Percentiles rank a stretch among this genome's conserved stretches.
These are phyloP conservation scores for Hirundichthys speculiger DNA, from an alignment of 2,113 vertebrate genomes.

Conservation along the genomic window DNA sequence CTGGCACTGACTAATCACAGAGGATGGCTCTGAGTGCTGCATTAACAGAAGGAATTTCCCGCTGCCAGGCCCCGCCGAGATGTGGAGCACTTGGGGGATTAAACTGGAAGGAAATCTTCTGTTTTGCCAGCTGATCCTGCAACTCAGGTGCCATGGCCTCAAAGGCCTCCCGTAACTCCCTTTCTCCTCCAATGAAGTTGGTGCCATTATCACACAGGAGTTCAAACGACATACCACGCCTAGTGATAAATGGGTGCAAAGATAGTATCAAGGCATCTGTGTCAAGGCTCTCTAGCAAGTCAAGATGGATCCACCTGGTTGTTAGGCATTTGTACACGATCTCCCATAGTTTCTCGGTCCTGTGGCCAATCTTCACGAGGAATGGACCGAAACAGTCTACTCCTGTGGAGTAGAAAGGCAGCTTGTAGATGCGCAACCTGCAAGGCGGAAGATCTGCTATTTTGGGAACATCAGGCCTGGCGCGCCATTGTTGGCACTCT, in stretches of 20 bases:
- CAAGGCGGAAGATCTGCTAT: too few species aligned
- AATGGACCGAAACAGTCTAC: constrained; percentile 4
- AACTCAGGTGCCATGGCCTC: not conserved
- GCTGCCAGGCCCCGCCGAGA: not conserved
- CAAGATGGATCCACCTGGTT: not conserved
- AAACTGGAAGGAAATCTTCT: too few species aligned
- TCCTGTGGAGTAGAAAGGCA: too few species aligned
- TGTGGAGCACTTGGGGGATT: too few species aligned
- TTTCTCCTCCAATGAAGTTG: not conserved
- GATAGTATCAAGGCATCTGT: not conserved
- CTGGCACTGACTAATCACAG: not conserved
- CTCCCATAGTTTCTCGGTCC: not conserved
- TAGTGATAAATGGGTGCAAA: not conserved
- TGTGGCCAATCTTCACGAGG: not conserved
- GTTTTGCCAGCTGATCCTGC: too few species aligned
- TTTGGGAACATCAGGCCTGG: too few species aligned
- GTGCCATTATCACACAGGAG: not conserved
- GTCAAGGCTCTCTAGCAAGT: not conserved
- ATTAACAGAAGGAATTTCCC: not conserved
- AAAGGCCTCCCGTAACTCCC: too few species aligned
- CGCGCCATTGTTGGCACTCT: too few species aligned
- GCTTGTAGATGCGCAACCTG: not conserved
- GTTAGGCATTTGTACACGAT: constrained; percentile 1
- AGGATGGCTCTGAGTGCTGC: not conserved
- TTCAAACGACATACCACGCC: not conserved